Conservation (phyloP, 2,797 vertebrate genomes). For the Dipus sagitta region DNA sequence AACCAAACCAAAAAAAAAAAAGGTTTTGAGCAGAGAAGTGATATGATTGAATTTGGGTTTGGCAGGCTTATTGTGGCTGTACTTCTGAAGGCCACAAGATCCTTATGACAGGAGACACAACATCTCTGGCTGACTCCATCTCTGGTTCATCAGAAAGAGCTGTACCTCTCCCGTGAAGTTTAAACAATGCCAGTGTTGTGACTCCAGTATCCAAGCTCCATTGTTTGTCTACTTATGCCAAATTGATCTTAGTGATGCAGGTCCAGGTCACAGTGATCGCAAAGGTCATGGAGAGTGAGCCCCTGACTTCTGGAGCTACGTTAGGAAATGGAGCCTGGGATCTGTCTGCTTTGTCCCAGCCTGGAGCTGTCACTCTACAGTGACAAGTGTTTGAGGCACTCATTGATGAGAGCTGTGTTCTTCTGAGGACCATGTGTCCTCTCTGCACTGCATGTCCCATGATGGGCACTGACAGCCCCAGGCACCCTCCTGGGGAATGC, state of each 20-base stretch:
- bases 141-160: conserved; percentile 11
- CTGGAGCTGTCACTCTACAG: neutral
- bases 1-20: too few species aligned
- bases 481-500: neutral
- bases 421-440: neutral
- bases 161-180: neutral
- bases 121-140: neutral
- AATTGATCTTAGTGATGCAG: neutral
- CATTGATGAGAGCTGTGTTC: neutral
- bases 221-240: neutral
- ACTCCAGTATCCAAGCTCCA: neutral
- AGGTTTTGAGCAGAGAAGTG: neutral
- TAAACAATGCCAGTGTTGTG: neutral
- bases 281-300: neutral
- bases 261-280: neutral
- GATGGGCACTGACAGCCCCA: neutral
- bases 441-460: neutral
- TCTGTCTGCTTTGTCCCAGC: neutral
- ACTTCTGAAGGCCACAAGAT: neutral
- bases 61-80: neutral
- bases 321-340: neutral
- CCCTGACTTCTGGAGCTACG: neutral
- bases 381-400: neutral
- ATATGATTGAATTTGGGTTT: neutral
- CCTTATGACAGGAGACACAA: neutral